Evolutionary conservation across 2,888 invertebrate genomes (phyloP).

Genomic region (Diploptera punctata): DNA sequence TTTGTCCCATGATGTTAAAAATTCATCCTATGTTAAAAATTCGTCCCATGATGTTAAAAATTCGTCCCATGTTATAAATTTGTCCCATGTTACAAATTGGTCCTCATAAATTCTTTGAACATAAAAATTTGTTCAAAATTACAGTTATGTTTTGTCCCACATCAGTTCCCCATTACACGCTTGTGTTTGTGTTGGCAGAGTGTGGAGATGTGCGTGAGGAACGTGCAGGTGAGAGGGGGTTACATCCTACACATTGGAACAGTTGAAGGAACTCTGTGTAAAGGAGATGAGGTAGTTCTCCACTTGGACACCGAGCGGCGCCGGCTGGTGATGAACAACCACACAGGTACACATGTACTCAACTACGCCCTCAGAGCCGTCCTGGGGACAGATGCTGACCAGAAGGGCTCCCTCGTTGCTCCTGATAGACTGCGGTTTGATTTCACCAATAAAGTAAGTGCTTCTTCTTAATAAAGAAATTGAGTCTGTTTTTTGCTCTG

Average conservation of each 20-base stretch:
- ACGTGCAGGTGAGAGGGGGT: conserved; percentile 94
- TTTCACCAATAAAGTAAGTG: conserved; percentile 83
- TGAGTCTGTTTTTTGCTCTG: too few species aligned
- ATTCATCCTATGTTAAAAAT: too few species aligned
- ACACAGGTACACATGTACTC: conserved; percentile 96
- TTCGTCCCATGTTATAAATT: too few species aligned
- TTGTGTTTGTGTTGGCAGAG: too few species aligned
- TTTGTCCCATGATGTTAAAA: too few species aligned
- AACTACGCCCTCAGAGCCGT: conserved; percentile 94
- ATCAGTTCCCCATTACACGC: too few species aligned
- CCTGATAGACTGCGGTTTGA: conserved; percentile 97
- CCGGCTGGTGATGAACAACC: conserved; percentile 96
- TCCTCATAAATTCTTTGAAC: too few species aligned
- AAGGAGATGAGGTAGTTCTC: conserved; percentile 85
- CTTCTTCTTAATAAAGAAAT: too few species aligned
- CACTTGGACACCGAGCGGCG: conserved; percentile 86
- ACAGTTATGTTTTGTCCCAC: too few species aligned
- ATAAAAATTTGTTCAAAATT: too few species aligned
- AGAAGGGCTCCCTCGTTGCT: conserved; percentile 96
- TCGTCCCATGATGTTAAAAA: too few species aligned
- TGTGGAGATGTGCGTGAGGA: conserved; percentile 90
- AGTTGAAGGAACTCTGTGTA: conserved; percentile 76
- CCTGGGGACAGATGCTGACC: conserved; percentile 90
- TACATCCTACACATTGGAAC: conserved; percentile 94
- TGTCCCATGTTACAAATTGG: too few species aligned